phyloP scores from a whole-genome alignment of 1,140 invertebrate genomes.

The Drosophila insularis region DNA sequence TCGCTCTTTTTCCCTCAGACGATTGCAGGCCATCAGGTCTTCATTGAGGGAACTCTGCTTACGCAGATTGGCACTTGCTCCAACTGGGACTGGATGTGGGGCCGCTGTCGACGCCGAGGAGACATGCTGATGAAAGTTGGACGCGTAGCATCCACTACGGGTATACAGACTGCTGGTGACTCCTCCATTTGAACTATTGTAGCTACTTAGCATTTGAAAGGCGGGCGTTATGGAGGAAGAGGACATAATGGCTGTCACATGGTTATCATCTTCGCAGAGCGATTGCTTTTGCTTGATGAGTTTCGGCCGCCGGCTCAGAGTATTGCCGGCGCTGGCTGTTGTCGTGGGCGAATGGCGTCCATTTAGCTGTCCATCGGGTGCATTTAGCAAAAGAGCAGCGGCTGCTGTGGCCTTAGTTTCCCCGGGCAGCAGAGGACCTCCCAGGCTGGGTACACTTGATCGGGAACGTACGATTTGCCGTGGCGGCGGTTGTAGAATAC shows the following conservation, averaged over 20 bases:
- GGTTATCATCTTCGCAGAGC: conserved; percentile 86
- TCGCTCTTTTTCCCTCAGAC: conserved; percentile 91
- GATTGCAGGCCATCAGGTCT: conserved; percentile 92
- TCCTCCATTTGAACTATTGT: conserved; percentile 56
- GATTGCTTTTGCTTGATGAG: conserved; percentile 92
- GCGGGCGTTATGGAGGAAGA: conserved; percentile 18
- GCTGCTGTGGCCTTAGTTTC: conserved; percentile 58
- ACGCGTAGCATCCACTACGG: conserved; percentile 53
- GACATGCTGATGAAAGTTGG: conserved; percentile 40
- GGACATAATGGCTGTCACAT: background rate
- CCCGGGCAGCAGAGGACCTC: conserved; percentile 66
- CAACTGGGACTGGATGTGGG: conserved; percentile 3
- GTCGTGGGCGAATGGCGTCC: conserved; percentile 59
- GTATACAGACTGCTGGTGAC: conserved; percentile 65
- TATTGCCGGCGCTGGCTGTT: conserved; percentile 62
- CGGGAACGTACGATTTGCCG: conserved; percentile 88
- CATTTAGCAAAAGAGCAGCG: conserved; percentile 47
- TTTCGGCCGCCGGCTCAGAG: conserved; percentile 83
- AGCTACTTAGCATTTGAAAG: conserved; percentile 69
- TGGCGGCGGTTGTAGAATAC: conserved; percentile 89
- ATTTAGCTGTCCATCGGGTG: conserved; percentile 47
- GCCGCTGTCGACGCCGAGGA: conserved; percentile 9
- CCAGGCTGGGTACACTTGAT: conserved; percentile 89
- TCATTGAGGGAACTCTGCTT: conserved; percentile 95
- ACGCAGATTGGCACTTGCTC: conserved; percentile 83